Evolutionary conservation across 2,888 invertebrate genomes (phyloP), one percentile per base, ranked within the genome.

Genomic region (Campoletis raptor): DNA sequence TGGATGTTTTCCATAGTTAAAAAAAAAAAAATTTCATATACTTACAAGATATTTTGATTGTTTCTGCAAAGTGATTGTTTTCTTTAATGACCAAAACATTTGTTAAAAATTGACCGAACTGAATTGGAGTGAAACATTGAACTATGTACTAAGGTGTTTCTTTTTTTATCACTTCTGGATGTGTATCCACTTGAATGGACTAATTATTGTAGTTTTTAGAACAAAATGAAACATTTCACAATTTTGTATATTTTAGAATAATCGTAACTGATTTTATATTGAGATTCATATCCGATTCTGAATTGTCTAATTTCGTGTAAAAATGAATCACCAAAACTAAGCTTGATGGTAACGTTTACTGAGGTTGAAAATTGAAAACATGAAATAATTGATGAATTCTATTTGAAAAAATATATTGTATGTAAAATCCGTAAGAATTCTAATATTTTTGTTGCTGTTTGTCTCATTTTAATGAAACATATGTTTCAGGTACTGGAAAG

Each of bases 401-500:
- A 18, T n/a, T n/a, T 9, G 15, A 15, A 45, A 15, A 15, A 48
- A 18, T 48, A 18, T 48, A 15, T 15, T 48, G 18, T 15, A 15
- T 15, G 45, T 18, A 2, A 18, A 15, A 18, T 48, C 15, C 18
- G 15, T 18, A 48, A 48, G 18, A 48, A 48, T 15, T 15, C 5
- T 48, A 4, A 48, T 5, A 48, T 48, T 18, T 6, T 5, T 48
- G 48, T 48, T 2, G 42, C 42, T 12, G 9, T 5, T 48, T 18
- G 30, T 48, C 48, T 48, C 48, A 48, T 5, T 48, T 15, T 5
- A 15, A 48, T 48, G 15, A 73, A 73, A 66, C 37, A 15, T 15
- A 0, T 48, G 4, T 82, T 67, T 21, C 87, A 96, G 96, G 93
- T 95, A 78, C 91, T 96, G 54, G 94, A 94, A 86, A 96, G 96